Evolutionary conservation across 2,888 invertebrate species (phyloP).

Genomic region (Agrochola macilenta): DNA sequence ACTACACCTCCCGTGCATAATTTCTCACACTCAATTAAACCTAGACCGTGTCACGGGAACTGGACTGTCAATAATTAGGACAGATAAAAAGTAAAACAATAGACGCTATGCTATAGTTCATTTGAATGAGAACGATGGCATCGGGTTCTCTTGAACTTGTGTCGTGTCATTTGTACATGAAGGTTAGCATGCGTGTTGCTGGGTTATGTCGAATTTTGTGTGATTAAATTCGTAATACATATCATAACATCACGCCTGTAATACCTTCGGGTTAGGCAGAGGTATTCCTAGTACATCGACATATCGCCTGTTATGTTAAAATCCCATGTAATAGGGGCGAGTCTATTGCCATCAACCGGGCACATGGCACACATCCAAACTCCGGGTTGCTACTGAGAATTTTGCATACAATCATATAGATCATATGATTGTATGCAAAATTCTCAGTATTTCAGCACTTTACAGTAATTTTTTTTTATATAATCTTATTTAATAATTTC

Average conservation of each 20-base stretch:
- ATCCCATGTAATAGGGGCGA: neutral
- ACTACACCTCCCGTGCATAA: neutral
- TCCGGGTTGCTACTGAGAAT: too few species aligned
- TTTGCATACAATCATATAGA: neutral
- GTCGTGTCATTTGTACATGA: too few species aligned
- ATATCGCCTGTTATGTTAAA: neutral
- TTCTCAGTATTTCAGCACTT: neutral
- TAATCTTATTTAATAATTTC: neutral
- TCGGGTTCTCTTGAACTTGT: constrained; percentile 23
- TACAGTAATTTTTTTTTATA: neutral
- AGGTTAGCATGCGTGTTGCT: neutral
- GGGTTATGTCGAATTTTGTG: rapidly evolving
- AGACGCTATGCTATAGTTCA: constrained; percentile 13
- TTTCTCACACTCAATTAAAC: constrained; percentile 31
- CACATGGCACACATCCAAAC: too few species aligned
- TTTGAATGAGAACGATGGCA: constrained; percentile 43
- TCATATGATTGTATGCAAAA: too few species aligned
- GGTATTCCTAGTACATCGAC: neutral
- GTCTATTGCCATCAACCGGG: neutral
- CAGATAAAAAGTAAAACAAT: constrained; percentile 53
- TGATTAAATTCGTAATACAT: neutral
- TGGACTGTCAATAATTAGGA: constrained; percentile 27
- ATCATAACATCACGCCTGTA: neutral
- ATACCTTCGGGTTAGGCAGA: neutral
- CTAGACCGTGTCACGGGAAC: constrained; percentile 43